Base-by-base conservation (phyloP, 2,113 vertebrate species). In the Malurus elegans region DNA sequence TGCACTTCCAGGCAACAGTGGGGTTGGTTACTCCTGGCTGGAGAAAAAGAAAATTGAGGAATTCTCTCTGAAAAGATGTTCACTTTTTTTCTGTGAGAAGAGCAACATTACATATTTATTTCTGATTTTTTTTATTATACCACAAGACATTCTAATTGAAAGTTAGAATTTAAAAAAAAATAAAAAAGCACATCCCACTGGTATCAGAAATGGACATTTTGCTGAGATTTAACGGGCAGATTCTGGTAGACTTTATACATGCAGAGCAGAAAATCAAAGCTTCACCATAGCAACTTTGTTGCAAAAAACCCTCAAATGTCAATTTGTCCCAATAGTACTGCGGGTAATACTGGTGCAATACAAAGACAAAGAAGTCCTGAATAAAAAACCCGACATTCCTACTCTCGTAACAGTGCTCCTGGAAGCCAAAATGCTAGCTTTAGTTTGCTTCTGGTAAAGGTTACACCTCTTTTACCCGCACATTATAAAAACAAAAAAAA, bases 281-380 rank as follows among this genome's bases (percentile, higher is more conserved):
- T 97, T 96, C 87, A 90, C 86, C 90, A 95, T 90, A 97, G 92
- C 86, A 96, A 95, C 93, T 97, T 95, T 62, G 26, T 78, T 88
- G 81, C 76, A 51, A 81, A 91, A 95, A 93, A 42, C 24, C 44
- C 79, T 91, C 48, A 94, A 91, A 97, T 95, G 81, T 95, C 96
- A 96, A 60, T 57, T 88, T 90, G 54, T 95, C 92, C 95, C 90
- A 31, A 1, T 29, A 94, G 81, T 79, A 79, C 14, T 1, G 0
- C 7, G 26, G 54, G 56, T 79, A 81, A 79, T 57, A 32, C 38
- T 69, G 58, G 69, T 31, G 12, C 12, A 74, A 72, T 18, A 57
- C 25, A 73, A 84, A 92, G 76, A n/a, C 61, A 96, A 86, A 96
- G 93, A 94, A 79, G 29, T 29, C 64, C 58, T 74, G 65, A 51